Conservation (phyloP, 2,113 vertebrate species). For the Saguinus imperator region DNA sequence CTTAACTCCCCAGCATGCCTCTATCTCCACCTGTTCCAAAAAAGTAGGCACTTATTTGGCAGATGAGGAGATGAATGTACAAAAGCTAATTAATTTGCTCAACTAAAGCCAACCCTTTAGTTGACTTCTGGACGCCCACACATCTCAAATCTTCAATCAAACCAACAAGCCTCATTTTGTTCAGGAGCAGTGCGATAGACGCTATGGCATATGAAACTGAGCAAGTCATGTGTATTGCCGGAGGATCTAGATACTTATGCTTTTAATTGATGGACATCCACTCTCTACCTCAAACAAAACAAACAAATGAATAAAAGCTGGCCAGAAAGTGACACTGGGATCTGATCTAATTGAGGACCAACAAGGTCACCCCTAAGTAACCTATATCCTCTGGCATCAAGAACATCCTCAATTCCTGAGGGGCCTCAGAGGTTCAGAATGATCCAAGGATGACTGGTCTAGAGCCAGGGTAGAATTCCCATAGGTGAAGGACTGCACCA, state of each 20-base stretch:
- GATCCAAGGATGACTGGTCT: conserved; percentile 22
- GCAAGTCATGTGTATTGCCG: background rate
- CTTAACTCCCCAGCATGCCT: background rate
- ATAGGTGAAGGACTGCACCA: background rate
- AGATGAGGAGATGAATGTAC: conserved; percentile 24
- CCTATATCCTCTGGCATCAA: conserved; percentile 15
- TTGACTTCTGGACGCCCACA: background rate
- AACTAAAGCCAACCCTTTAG: background rate
- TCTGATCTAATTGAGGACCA: conserved; percentile 19
- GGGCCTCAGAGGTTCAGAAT: background rate
- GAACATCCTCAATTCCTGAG: conserved; percentile 36
- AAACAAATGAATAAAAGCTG: background rate
- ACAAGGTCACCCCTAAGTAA: conserved; percentile 56
- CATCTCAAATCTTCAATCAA: background rate
- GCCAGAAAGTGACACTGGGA: background rate
- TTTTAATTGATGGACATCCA: background rate
- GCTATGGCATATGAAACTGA: background rate
- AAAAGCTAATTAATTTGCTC: background rate
- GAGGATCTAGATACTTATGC: background rate
- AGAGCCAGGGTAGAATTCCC: background rate
- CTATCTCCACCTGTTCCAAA: background rate
- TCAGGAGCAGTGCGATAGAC: background rate
- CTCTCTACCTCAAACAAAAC: background rate
- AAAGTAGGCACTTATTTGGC: background rate
- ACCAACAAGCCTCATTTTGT: background rate